phyloP scores from a whole-genome alignment of 2,888 invertebrate species.

The Cephalotes varians region DNA sequence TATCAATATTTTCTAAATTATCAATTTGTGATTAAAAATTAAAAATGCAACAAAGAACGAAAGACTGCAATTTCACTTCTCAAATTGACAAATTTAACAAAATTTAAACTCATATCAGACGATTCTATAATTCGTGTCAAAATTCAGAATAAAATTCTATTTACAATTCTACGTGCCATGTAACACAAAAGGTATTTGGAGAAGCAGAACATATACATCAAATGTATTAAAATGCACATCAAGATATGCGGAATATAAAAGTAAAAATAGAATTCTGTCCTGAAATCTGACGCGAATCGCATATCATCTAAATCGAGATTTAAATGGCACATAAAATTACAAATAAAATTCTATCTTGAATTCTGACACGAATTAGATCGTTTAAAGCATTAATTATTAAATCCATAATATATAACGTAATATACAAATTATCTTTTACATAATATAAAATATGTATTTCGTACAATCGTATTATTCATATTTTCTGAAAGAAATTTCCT shows the following conservation, averaged over 20 bases:
- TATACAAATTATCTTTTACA: neutral
- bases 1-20: neutral
- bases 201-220: neutral
- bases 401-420: neutral
- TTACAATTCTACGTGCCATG: neutral
- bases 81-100: neutral
- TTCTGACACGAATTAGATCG: neutral
- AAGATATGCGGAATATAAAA: neutral
- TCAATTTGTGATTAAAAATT: neutral
- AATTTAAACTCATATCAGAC: neutral
- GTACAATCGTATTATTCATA: neutral
- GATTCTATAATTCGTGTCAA: neutral
- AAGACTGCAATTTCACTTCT: neutral
- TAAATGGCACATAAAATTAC: neutral
- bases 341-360: neutral
- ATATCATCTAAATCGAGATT: neutral
- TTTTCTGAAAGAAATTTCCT: neutral
- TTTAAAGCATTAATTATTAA: slow-evolving; percentile 4
- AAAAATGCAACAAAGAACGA: neutral
- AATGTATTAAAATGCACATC: neutral
- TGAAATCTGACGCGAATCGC: neutral
- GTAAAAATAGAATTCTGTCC: neutral
- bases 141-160: neutral
- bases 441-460: neutral
- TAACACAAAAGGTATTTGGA: neutral